phyloP scores from a whole-genome alignment of 2,113 vertebrate species.

The Erinaceus europaeus region DNA sequence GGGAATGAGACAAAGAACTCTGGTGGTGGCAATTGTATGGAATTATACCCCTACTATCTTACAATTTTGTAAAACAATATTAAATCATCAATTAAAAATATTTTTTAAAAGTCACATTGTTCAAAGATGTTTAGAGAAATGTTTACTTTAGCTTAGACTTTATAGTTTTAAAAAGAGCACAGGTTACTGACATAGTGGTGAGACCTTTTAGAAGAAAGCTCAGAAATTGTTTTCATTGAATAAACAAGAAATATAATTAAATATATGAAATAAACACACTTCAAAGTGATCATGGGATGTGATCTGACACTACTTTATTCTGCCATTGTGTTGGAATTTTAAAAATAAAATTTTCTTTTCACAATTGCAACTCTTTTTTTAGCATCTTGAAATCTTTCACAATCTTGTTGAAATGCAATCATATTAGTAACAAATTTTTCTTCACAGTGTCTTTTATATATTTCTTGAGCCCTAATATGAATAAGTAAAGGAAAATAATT shows the following conservation, averaged over 20 bases:
- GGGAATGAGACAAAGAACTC: no score
- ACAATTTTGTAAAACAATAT: not conserved
- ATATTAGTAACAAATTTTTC: conserved; percentile 67
- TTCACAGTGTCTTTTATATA: conserved; percentile 53
- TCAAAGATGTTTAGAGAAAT: not conserved
- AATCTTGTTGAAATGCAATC: conserved; percentile 59
- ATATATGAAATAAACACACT: not conserved
- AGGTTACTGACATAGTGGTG: not conserved
- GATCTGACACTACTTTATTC: not conserved
- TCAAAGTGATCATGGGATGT: not conserved
- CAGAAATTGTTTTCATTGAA: conserved; percentile 39
- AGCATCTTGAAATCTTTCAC: conserved; percentile 58
- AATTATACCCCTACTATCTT: no score
- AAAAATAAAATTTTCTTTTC: conserved; percentile 15
- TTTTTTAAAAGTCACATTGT: not conserved
- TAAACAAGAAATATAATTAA: conserved; percentile 41
- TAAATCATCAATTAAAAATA: not conserved
- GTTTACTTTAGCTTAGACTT: not conserved
- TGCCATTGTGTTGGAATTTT: not conserved
- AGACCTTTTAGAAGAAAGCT: not conserved
- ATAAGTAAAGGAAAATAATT: not conserved
- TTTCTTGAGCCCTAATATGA: conserved; percentile 33
- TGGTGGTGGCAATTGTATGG: no score
- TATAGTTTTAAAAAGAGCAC: not conserved
- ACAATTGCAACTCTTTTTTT: conserved; percentile 51